These are phyloP conservation scores for Melanitta fusca DNA, from an alignment of 2,797 vertebrate genomes.

Conservation along the genomic window DNA sequence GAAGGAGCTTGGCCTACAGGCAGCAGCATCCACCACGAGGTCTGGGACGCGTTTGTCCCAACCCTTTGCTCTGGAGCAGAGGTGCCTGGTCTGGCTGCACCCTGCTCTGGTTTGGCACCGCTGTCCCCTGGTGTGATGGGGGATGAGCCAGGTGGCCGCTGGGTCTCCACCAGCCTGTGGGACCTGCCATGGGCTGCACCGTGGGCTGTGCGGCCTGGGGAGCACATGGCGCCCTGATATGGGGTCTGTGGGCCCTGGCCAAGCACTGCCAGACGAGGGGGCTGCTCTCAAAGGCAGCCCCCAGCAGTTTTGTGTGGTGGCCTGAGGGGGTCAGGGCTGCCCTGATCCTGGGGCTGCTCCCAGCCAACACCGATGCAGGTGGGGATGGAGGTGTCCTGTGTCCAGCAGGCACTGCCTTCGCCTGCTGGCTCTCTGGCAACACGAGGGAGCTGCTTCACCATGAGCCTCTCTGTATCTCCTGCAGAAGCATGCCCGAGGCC, in stretches of 20 bases:
- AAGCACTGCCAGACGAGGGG: not conserved
- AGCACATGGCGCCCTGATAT: not conserved
- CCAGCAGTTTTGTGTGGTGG: not conserved
- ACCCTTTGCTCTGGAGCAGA: not conserved
- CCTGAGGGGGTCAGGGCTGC: not conserved
- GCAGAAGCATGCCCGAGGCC: constrained; percentile 94
- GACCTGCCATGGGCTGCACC: not conserved
- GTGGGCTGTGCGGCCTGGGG: not conserved
- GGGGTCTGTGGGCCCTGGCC: not conserved
- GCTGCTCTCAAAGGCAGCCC: not conserved
- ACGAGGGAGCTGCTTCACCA: not conserved
- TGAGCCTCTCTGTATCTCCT: not conserved
- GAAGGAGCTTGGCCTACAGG: not conserved
- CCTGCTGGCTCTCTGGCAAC: not conserved
- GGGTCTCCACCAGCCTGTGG: not conserved
- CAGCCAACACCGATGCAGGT: too few species aligned
- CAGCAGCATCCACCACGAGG: fast-evolving
- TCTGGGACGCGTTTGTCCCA: not conserved
- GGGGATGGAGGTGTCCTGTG: not conserved
- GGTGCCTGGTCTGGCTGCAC: not conserved
- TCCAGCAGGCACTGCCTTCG: not conserved
- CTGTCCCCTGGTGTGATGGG: not conserved
- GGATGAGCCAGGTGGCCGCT: not conserved
- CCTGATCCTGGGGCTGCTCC: too few species aligned
- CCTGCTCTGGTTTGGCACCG: not conserved